Evolutionary conservation across 2,888 invertebrate species (phyloP).

Genomic region (Nycteola revayana): DNA sequence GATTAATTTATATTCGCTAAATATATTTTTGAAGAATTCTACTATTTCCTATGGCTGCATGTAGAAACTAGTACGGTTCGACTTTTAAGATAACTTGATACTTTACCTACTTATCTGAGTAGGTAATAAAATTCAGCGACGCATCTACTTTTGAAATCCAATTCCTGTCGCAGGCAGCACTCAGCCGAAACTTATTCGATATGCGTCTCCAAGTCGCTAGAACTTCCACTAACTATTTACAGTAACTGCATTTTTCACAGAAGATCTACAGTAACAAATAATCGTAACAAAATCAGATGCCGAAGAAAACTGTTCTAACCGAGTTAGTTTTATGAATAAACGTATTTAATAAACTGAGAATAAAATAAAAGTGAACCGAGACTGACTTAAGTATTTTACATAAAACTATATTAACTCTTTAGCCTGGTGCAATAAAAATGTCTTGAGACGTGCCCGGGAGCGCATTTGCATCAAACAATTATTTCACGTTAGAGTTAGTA

Average conservation of each 20-base stretch:
- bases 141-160: too few relatives aligned
- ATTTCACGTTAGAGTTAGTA: background rate
- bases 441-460: slow-evolving; percentile 48
- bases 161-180: too few relatives aligned
- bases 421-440: slow-evolving; percentile 58
- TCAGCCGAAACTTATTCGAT: background rate
- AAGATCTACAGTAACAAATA: too few relatives aligned
- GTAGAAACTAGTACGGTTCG: too few relatives aligned
- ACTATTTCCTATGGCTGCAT: too few relatives aligned
- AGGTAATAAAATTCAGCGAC: background rate
- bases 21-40: too few relatives aligned
- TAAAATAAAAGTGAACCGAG: slow-evolving; percentile 49
- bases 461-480: slow-evolving; percentile 50
- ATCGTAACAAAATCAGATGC: slow-evolving; percentile 16
- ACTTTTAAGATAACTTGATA: too few relatives aligned
- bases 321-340: slow-evolving; percentile 32
- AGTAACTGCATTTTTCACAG: background rate
- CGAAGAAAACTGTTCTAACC: slow-evolving; percentile 17
- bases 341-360: slow-evolving; percentile 32
- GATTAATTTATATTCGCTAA: too few relatives aligned
- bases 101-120: too few relatives aligned
- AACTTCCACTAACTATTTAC: too few relatives aligned
- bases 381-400: slow-evolving; percentile 48
- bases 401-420: slow-evolving; percentile 63
- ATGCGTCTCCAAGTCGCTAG: background rate